Evolutionary conservation across 2,797 vertebrate species (phyloP).

Genomic region (Ctenopoma multispine): DNA sequence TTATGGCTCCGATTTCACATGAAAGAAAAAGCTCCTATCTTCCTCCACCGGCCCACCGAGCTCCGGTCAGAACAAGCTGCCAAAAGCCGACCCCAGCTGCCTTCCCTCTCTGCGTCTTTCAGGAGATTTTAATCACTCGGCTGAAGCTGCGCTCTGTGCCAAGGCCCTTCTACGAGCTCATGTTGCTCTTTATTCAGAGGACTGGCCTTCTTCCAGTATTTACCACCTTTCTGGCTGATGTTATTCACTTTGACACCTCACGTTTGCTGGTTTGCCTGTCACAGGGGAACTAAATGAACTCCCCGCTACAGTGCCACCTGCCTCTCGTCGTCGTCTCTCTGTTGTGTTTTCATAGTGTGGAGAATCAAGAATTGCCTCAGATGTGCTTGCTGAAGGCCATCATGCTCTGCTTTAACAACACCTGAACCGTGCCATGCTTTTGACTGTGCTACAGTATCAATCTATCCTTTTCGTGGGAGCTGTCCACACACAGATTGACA

Average conservation of each 20-base stretch:
- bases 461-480: constrained; percentile 44
- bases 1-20: constrained; percentile 53
- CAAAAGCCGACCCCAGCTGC: constrained; percentile 71
- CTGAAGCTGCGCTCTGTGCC: constrained; percentile 59
- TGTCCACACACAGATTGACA: constrained; percentile 36
- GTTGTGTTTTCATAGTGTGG: constrained; percentile 40
- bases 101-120: constrained; percentile 68
- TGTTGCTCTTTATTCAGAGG: constrained; percentile 11
- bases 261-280: constrained; percentile 43
- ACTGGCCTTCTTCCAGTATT: constrained; percentile 32
- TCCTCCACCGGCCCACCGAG: constrained; percentile 27
- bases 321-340: constrained; percentile 45
- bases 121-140: constrained; percentile 52
- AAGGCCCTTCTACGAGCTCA: constrained; percentile 46
- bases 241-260: constrained; percentile 30
- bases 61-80: constrained; percentile 63
- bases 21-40: constrained; percentile 51
- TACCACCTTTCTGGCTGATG: constrained; percentile 27
- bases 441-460: constrained; percentile 45
- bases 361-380: constrained; percentile 44
- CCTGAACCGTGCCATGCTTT: constrained; percentile 50
- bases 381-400: constrained; percentile 21
- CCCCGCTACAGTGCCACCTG: constrained; percentile 44
- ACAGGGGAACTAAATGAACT: background rate
- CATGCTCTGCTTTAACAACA: constrained; percentile 45